phyloP scores from a whole-genome alignment of 2,888 invertebrate species.

The Onchidella celtica region DNA sequence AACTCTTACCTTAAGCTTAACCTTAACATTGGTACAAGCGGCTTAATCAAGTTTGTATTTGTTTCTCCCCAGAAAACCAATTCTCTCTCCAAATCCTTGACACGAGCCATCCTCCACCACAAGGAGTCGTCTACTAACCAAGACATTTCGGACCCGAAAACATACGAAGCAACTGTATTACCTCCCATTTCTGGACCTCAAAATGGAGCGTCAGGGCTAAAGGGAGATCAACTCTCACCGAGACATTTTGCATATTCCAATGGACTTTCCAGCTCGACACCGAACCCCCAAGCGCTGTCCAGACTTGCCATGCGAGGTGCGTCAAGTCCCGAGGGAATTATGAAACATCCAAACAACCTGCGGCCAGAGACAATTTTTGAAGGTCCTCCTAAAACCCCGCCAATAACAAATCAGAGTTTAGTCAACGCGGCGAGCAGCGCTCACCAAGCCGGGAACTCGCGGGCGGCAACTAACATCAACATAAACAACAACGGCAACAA shows the following conservation, averaged over 20 bases:
- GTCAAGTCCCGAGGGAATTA: background rate
- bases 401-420: background rate
- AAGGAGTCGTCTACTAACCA: too few relatives aligned
- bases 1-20: too few relatives aligned
- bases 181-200: background rate
- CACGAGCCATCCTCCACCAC: background rate
- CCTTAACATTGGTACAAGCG: too few relatives aligned
- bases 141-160: background rate
- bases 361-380: background rate
- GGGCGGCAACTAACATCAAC: background rate
- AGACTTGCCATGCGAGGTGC: background rate
- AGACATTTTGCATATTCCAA: background rate
- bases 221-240: background rate
- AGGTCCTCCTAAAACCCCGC: background rate
- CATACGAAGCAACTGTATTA: background rate
- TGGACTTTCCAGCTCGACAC: background rate
- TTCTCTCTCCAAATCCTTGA: background rate
- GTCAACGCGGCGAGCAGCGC: background rate
- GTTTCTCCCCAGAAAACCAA: background rate
- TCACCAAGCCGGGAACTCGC: background rate
- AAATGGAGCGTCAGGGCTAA: background rate
- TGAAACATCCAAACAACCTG: background rate
- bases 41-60: too few relatives aligned
- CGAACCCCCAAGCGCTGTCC: background rate
- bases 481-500: background rate